These are phyloP conservation scores for Lophius americanus DNA, from an alignment of 2,797 vertebrate genomes.

Conservation along the genomic window DNA sequence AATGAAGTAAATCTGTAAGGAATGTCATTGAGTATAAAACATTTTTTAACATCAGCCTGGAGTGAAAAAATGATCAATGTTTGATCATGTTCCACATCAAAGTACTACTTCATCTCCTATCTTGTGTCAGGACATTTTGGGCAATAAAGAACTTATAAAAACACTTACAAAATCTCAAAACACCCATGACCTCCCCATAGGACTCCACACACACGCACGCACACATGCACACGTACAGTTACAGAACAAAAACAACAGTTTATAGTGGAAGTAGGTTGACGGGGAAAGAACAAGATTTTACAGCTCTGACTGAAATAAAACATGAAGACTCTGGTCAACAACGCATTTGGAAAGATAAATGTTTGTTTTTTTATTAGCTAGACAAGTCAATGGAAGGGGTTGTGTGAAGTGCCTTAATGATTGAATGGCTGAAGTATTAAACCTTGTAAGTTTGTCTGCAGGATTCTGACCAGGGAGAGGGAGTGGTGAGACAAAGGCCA, in stretches of 20 bases:
- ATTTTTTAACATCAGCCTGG: too few species aligned
- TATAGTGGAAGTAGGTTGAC: constrained; percentile 60
- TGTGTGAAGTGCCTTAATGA: constrained; percentile 80
- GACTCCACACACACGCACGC: constrained; percentile 32
- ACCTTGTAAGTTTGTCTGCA: constrained; percentile 66
- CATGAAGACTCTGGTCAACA: constrained; percentile 82
- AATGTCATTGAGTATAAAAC: too few species aligned
- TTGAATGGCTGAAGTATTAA: constrained; percentile 85
- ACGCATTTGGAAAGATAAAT: constrained; percentile 88
- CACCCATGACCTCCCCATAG: constrained; percentile 63
- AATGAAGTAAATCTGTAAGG: too few species aligned
- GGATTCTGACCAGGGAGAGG: constrained; percentile 59
- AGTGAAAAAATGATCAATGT: too few species aligned
- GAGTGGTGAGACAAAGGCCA: constrained; percentile 28
- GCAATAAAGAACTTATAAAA: constrained; percentile 45
- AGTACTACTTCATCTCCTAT: too few species aligned
- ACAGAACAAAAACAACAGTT: constrained; percentile 72
- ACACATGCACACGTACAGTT: constrained; percentile 43
- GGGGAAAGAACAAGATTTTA: constrained; percentile 78
- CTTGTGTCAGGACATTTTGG: not conserved
- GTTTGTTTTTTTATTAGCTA: constrained; percentile 83
- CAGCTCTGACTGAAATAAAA: constrained; percentile 82
- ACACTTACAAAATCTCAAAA: constrained; percentile 44
- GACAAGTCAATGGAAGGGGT: constrained; percentile 72
- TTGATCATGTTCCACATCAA: too few species aligned